Percentiles rank a stretch among this genome's conserved stretches.
Conservation (phyloP, 2,797 vertebrate species). For the Podarcis lilfordi region DNA sequence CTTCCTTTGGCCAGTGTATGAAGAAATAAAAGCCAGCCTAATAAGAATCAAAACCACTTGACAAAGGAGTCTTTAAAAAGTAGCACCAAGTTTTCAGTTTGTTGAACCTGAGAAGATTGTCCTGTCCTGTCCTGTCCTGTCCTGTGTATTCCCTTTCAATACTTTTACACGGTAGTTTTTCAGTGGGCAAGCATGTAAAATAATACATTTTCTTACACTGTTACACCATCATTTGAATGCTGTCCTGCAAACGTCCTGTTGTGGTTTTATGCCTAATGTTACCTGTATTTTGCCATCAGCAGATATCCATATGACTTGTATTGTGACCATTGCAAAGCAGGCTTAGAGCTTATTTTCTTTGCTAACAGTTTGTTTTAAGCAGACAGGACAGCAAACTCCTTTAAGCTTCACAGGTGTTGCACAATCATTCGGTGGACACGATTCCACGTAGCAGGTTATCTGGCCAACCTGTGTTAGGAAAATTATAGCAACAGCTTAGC, state of each 20-base stretch:
- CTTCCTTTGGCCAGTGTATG: conserved; percentile 19
- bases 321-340: conserved; percentile 36
- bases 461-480: conserved; percentile 83
- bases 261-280: conserved; percentile 62
- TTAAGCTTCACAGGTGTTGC: conserved; percentile 81
- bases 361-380: conserved; percentile 70
- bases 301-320: conserved; percentile 43
- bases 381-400: conserved; percentile 90
- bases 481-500: not conserved
- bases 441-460: conserved; percentile 94
- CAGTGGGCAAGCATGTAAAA: conserved; percentile 56
- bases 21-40: conserved; percentile 30
- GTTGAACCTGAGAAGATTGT: conserved; percentile 92
- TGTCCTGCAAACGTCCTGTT: conserved; percentile 63
- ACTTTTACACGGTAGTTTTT: conserved; percentile 69
- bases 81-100: conserved; percentile 92
- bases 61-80: conserved; percentile 74
- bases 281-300: conserved; percentile 52
- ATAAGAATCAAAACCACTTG: conserved; percentile 54
- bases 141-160: conserved; percentile 81
- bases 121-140: conserved; percentile 65
- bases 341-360: conserved; percentile 73
- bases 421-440: conserved; percentile 83
- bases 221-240: conserved; percentile 65
- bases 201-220: conserved; percentile 37